Evolutionary conservation across 2,113 vertebrate species (phyloP), one percentile per base, ranked within the genome.

Genomic region (Syngnathus typhle): DNA sequence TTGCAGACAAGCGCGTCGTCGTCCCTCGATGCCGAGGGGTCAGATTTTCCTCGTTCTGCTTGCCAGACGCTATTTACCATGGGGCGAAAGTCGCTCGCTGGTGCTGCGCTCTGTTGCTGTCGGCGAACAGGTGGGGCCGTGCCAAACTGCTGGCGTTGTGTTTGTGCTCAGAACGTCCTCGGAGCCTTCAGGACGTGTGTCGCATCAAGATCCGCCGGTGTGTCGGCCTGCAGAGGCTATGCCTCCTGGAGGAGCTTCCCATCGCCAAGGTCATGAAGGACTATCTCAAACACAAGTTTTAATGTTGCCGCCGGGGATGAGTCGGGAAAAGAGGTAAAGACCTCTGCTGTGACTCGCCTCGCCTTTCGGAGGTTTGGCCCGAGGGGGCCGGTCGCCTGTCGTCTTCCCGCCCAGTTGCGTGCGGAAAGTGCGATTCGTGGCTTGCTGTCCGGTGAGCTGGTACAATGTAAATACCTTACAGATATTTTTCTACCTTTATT

Each of bases 211-310:
- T 98, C 82, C 94, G 96, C 66, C 94, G 96, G 49, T 95, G 94
- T 92, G 97, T 99, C 82, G 96, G 96, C 84, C 95, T 99, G 84
- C 96, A 98, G 82, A 96, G 96, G 84, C 89, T 99, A 84, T 95
- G 93, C 84, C 91, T 94, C 73, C 89, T 98, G 91, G 96, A 99
- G 70, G 95, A 98, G 83, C 92, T 99, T 64, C 96, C 96, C 10
- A 94, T 98, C 77, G 96, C 96, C 85, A 98, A 95, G 90, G 96
- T 99, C 86, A 98, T 99, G 92, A 99, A 97, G 92, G 96, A 98
- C 94, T 99, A 98, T 91, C 93, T 99, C 91, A 98, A 96, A 94
- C 96, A 99, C 86, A 99, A 96, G 92, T 98, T 96, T 83, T 44
- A 62, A 23, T 21, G 10, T n/a, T 10, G 60, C 16, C 32, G 36